phyloP scores from a whole-genome alignment of 2,888 invertebrate genomes.

The Pristionchus arcanus region DNA sequence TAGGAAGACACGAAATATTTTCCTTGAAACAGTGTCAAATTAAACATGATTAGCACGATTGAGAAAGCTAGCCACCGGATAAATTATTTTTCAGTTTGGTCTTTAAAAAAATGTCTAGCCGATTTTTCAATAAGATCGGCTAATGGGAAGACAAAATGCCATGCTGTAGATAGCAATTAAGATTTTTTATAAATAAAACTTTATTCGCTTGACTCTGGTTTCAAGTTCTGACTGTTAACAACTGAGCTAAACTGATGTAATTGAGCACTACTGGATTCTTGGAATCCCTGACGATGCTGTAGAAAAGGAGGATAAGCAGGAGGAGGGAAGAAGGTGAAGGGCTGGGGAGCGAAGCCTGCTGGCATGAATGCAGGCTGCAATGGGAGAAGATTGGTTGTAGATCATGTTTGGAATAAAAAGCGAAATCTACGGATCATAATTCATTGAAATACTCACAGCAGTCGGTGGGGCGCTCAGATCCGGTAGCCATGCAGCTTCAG shows the following conservation, averaged over 20 bases:
- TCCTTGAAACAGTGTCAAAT: no score
- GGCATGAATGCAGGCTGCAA: background rate
- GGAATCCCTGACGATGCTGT: background rate
- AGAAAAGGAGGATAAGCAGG: background rate
- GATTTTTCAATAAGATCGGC: no score
- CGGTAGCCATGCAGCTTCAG: background rate
- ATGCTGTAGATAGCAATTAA: no score
- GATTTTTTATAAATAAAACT: background rate
- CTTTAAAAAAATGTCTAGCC: no score
- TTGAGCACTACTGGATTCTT: background rate
- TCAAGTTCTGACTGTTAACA: background rate
- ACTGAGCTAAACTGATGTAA: background rate
- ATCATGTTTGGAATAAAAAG: background rate
- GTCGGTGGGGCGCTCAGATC: background rate
- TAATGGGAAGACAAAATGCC: no score
- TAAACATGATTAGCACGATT: no score
- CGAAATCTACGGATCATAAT: no score
- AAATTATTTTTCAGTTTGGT: no score
- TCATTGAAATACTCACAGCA: background rate
- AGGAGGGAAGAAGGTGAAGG: slow-evolving; percentile 36
- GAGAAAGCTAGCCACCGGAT: no score
- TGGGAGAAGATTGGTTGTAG: background rate
- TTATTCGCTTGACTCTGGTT: background rate
- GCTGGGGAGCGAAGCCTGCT: background rate
- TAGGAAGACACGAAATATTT: no score